Evolutionary conservation across 2,113 vertebrate species (phyloP), one percentile per base, ranked within the genome.

Genomic region (Sylvietta virens): DNA sequence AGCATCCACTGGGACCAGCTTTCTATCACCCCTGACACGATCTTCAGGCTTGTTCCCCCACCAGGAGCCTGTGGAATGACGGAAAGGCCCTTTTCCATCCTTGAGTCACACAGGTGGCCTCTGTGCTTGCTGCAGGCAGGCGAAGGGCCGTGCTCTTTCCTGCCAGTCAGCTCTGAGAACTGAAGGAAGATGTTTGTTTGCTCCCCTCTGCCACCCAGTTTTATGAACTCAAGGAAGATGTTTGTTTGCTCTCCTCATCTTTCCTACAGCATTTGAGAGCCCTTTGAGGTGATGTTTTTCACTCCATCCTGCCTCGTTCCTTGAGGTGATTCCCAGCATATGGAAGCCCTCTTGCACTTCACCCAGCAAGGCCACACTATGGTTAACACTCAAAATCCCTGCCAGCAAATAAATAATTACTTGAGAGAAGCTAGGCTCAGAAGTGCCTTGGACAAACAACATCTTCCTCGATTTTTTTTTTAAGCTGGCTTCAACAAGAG

Each of bases 41-140:
- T 42, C 35, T 73, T 47, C 37, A 33, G 31, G 6, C 23, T 22
- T 40, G 3, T 35, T 90, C 27, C 76, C 80, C 33, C n/a, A 30
- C 24, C 2, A 1, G 27, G 18, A 45, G 16, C 31, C 56, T 26
- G 19, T 72, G 26, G 22, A 7, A 12, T 0, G 1, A 26, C 10
- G 8, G 24, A 50, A 78, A 64, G 1, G 1, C 19, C 23, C 10
- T 80, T 82, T 77, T 57, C 45, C n/a, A 58, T 13, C 26, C 37
- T 10, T 0, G 0, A 4, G 20, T 50, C 4, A 4, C 21, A 20
- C 21, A 40, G 33, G 27, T 67, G 47, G 35, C 23, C 33, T 47
- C 77, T 40, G 11, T 23, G 20, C 33, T 64, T 16, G 21, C n/a
- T 39, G 42, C 21, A 54, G 33, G 33, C 24, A 47, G 39, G 53